These are phyloP conservation scores for Otis tarda DNA, from an alignment of 2,113 vertebrate species.

Conservation along the genomic window DNA sequence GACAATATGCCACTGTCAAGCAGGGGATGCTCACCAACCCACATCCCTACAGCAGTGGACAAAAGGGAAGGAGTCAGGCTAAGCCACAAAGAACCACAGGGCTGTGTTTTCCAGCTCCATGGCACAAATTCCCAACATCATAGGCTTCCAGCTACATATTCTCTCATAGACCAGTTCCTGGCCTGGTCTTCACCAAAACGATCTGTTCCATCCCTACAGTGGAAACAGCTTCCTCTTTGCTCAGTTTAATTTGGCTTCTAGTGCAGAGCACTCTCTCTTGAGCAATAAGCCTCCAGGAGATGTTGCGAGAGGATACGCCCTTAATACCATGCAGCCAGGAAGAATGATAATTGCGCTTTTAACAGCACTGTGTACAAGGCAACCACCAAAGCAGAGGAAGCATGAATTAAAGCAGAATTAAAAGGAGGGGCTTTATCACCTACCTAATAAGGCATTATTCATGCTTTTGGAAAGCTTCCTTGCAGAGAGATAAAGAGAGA, in stretches of 20 bases:
- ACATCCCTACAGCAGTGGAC: background rate
- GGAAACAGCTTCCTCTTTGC: conserved; percentile 8
- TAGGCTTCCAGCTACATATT: background rate
- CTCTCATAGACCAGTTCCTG: background rate
- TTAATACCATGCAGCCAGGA: conserved; percentile 50
- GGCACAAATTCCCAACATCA: background rate
- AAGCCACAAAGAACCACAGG: background rate
- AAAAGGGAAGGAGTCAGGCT: background rate
- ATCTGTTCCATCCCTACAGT: conserved; percentile 4
- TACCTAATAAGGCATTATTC: conserved; percentile 58
- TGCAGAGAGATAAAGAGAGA: background rate
- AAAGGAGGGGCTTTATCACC: conserved; percentile 39
- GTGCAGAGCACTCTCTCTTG: conserved; percentile 16
- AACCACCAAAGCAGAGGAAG: conserved; percentile 62
- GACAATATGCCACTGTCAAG: background rate
- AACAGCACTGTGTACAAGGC: conserved; percentile 35
- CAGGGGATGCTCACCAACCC: background rate
- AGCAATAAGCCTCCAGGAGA: conserved; percentile 51
- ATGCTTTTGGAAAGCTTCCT: conserved; percentile 38
- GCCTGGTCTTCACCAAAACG: background rate
- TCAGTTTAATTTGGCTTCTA: conserved; percentile 32
- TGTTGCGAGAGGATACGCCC: conserved; percentile 40
- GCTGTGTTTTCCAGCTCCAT: background rate
- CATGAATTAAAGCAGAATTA: conserved; percentile 49
- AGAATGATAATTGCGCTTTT: conserved; percentile 68